These are phyloP conservation scores for Petaurus breviceps DNA, from an alignment of 2,113 vertebrate species.

Conservation along the genomic window DNA sequence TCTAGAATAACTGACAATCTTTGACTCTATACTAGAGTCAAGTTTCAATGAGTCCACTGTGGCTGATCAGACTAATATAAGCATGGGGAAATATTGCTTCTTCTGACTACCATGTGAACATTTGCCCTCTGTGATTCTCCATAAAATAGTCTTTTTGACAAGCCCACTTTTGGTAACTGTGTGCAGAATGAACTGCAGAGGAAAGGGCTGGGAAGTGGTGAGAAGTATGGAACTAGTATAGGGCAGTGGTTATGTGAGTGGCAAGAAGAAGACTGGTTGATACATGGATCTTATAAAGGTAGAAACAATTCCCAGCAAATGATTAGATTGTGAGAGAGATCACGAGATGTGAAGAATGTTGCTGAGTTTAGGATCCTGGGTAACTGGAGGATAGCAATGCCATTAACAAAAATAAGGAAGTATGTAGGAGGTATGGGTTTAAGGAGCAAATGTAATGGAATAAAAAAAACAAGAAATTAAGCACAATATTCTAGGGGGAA, in stretches of 20 bases:
- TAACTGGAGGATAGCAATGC: not conserved
- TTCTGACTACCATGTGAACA: too few species aligned
- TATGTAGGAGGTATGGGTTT: too few species aligned
- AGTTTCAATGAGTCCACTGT: too few species aligned
- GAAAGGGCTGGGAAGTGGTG: not conserved
- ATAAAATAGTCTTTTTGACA: too few species aligned
- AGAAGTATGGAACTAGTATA: not conserved
- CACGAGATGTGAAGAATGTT: not conserved
- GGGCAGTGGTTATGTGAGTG: not conserved
- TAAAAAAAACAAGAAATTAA: too few species aligned
- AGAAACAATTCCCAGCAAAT: not conserved
- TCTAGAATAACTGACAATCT: not conserved
- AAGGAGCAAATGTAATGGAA: too few species aligned
- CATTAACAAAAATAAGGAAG: not conserved
- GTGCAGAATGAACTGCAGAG: not conserved
- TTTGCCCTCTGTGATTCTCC: too few species aligned
- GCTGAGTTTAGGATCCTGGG: not conserved
- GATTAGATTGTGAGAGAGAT: not conserved
- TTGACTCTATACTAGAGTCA: not conserved
- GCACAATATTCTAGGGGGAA: too few species aligned
- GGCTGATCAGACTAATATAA: too few species aligned
- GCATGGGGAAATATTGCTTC: too few species aligned
- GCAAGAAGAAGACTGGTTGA: not conserved
- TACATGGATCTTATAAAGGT: not conserved
- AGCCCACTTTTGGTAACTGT: not conserved